Evolutionary conservation across 1,140 invertebrate species (phyloP).

Genomic region (Bemisia tabaci): DNA sequence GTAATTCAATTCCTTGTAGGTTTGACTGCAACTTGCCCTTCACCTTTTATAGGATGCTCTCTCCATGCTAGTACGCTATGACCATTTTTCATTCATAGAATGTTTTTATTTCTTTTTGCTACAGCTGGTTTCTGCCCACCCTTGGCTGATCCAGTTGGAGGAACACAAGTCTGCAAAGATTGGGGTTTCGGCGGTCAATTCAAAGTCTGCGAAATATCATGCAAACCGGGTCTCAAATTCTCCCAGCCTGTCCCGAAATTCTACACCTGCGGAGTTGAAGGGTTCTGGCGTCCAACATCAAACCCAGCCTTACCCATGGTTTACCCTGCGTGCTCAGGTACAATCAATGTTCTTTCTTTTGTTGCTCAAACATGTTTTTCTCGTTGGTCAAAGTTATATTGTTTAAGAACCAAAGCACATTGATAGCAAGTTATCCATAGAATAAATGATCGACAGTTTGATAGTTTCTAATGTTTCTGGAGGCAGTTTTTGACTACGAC

Average conservation of each 20-base stretch:
- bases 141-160: slow-evolving; percentile 73
- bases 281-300: slow-evolving; percentile 81
- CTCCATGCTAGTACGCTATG: too few relatives aligned
- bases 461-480: too few relatives aligned
- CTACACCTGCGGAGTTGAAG: slow-evolving; percentile 92
- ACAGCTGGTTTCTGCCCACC: slow-evolving; percentile 80
- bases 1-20: too few relatives aligned
- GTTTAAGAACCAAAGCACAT: too few relatives aligned
- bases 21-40: too few relatives aligned
- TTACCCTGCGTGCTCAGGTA: slow-evolving; percentile 82
- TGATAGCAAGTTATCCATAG: too few relatives aligned
- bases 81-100: neutral
- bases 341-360: too few relatives aligned
- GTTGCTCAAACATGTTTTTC: too few relatives aligned
- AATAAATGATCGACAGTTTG: too few relatives aligned
- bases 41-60: too few relatives aligned
- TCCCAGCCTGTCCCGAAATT: slow-evolving; percentile 83
- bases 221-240: slow-evolving; percentile 73
- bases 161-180: slow-evolving; percentile 78
- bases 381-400: too few relatives aligned
- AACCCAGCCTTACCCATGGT: slow-evolving; percentile 62
- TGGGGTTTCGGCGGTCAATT: slow-evolving; percentile 94
- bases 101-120: slow-evolving; percentile 23
- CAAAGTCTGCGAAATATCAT: slow-evolving; percentile 80
- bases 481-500: too few relatives aligned